phyloP scores from a whole-genome alignment of 2,113 vertebrate genomes.

The Pseudolaguvia tuberculata region DNA sequence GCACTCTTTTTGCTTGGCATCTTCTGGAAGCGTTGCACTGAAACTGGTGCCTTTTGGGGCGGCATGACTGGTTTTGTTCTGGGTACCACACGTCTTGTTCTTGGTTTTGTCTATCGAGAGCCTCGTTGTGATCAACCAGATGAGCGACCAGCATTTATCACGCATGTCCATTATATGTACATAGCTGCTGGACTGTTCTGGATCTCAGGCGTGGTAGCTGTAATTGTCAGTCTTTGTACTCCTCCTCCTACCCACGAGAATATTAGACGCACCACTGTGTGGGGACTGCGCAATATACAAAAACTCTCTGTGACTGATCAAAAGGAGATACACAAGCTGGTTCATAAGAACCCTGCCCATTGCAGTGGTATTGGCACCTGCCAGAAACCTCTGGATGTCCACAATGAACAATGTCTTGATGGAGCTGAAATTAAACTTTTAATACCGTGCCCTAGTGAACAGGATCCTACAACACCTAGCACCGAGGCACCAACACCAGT shows the following conservation, averaged over 20 bases:
- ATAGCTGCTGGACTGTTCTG: conserved; percentile 88
- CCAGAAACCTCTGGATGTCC: conserved; percentile 75
- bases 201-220: conserved; percentile 82
- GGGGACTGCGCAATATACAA: conserved; percentile 73
- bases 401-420: conserved; percentile 77
- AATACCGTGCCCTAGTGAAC: conserved; percentile 69
- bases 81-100: conserved; percentile 75
- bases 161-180: conserved; percentile 92
- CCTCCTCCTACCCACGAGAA: conserved; percentile 81
- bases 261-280: conserved; percentile 81
- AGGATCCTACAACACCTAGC: conserved; percentile 69
- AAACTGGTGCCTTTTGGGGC: conserved; percentile 91
- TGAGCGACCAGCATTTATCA: conserved; percentile 81
- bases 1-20: conserved; percentile 92
- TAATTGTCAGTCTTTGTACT: conserved; percentile 85
- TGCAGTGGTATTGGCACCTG: conserved; percentile 60
- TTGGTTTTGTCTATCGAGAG: conserved; percentile 87
- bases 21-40: conserved; percentile 94
- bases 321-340: conserved; percentile 69
- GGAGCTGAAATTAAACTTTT: conserved; percentile 79
- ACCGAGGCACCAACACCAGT: conserved; percentile 79
- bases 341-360: conserved; percentile 67
- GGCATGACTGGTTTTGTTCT: conserved; percentile 87
- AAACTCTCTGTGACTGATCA: conserved; percentile 51
- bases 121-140: conserved; percentile 88